Evolutionary conservation across 1,140 invertebrate species (phyloP).

Genomic region (Ceratosolen fusciceps): DNA sequence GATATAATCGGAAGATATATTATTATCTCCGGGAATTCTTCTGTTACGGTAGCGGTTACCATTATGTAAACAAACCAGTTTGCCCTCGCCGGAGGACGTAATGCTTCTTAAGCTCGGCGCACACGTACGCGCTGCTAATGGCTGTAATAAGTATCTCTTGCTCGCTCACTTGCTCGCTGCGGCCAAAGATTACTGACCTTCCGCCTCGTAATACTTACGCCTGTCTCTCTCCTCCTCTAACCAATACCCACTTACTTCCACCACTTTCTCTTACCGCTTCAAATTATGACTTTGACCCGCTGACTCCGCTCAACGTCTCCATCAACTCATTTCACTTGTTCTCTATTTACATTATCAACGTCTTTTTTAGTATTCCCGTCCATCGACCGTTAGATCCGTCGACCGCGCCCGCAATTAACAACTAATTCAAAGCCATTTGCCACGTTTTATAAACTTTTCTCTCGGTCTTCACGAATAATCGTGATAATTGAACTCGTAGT

Average conservation of each 20-base stretch:
- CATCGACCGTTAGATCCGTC: too few relatives aligned
- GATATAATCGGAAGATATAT: slow-evolving; percentile 19
- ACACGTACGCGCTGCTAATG: neutral
- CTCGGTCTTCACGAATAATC: too few relatives aligned
- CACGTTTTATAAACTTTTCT: too few relatives aligned
- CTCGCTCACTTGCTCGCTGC: neutral
- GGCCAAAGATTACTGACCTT: slow-evolving; percentile 30
- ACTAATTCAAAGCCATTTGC: too few relatives aligned
- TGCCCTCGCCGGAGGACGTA: neutral
- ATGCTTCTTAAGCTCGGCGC: neutral
- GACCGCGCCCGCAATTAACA: too few relatives aligned
- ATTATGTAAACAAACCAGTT: slow-evolving; percentile 56
- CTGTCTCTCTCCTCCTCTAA: neutral
- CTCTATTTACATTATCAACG: too few relatives aligned
- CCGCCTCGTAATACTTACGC: neutral
- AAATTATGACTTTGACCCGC: neutral
- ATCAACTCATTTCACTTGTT: too few relatives aligned
- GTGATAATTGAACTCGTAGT: too few relatives aligned
- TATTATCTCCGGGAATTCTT: slow-evolving; percentile 1
- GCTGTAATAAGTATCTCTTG: too few relatives aligned
- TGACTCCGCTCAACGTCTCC: too few relatives aligned
- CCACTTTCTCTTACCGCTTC: neutral
- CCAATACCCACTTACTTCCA: slow-evolving; percentile 1
- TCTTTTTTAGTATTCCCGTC: too few relatives aligned
- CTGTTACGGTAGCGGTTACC: slow-evolving; percentile 50